A percentile compares a stretch with the other conserved stretches of the same genome.
These are phyloP conservation scores for Furnarius figulus DNA, from an alignment of 2,113 vertebrate genomes.

Conservation along the genomic window DNA sequence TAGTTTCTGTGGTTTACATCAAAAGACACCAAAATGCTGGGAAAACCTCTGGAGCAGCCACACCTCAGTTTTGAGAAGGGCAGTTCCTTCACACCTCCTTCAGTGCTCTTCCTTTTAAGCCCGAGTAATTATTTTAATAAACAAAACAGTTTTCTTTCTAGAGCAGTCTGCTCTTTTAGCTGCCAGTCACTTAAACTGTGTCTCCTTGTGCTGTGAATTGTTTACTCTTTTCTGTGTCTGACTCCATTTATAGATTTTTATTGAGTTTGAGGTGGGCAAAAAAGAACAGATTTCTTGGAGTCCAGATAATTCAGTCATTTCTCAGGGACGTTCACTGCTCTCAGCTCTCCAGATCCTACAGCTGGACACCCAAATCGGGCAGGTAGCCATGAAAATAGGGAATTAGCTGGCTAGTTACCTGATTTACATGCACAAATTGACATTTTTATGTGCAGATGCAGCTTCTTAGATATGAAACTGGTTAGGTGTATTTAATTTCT, in stretches of 20 bases:
- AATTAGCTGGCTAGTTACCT: neutral
- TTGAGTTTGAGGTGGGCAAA: neutral
- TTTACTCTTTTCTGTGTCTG: neutral
- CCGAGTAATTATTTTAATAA: constrained; percentile 50
- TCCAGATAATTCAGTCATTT: neutral
- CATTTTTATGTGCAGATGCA: neutral
- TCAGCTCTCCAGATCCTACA: neutral
- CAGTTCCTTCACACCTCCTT: constrained; percentile 57
- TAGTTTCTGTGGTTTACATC: constrained; percentile 70
- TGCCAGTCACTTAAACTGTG: neutral
- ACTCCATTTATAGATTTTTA: neutral
- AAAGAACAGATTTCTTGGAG: neutral
- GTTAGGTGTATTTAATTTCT: neutral
- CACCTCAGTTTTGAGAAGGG: constrained; percentile 45
- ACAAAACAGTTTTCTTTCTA: constrained; percentile 52
- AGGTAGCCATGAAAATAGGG: neutral
- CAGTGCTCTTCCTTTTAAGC: constrained; percentile 47
- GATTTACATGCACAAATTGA: neutral
- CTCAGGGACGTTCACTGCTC: neutral
- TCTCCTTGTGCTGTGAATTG: neutral
- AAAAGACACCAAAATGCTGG: constrained; percentile 62
- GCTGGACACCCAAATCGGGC: neutral
- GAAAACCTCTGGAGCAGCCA: constrained; percentile 64
- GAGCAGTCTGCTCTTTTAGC: neutral
- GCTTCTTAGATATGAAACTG: neutral